Conservation (phyloP, 1,140 invertebrate species). For the Adoxophyes honmai region DNA sequence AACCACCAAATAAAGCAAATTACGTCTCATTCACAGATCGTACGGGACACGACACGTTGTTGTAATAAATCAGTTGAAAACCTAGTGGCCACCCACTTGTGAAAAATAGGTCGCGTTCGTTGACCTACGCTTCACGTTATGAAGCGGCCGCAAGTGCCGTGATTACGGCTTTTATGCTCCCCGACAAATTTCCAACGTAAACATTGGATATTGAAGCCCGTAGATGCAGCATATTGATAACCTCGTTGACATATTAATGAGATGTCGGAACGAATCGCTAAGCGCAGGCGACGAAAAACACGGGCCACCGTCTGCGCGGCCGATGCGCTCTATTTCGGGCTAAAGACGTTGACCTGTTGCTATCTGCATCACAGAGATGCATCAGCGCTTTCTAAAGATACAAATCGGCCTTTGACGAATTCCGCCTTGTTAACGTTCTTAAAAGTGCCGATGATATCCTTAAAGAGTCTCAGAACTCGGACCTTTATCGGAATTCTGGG, state of each 20-base stretch:
- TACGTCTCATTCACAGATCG: neutral
- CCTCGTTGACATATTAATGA: constrained; percentile 65
- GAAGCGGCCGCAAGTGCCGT: neutral
- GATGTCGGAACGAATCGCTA: constrained; percentile 54
- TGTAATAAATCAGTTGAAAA: constrained; percentile 8
- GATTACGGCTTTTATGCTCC: neutral
- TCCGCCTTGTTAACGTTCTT: constrained; percentile 3
- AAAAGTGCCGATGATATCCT: neutral
- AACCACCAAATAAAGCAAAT: too few species aligned
- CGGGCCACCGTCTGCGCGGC: constrained; percentile 45
- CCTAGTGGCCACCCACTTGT: neutral
- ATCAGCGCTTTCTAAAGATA: constrained; percentile 28
- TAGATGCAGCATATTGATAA: constrained; percentile 52
- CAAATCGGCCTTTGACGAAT: constrained; percentile 12
- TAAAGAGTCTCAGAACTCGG: neutral
- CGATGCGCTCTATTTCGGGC: constrained; percentile 55
- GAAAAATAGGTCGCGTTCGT: constrained; percentile 14
- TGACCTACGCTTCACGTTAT: neutral
- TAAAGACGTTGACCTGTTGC: constrained; percentile 62
- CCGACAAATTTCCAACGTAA: constrained; percentile 22
- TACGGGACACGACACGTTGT: neutral
- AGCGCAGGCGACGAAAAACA: constrained; percentile 54
- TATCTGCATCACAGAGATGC: constrained; percentile 48
- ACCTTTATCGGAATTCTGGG: constrained; percentile 4
- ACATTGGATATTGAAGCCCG: constrained; percentile 31